Base-by-base conservation (phyloP, 1,140 invertebrate species). In the Caenorhabditis latens region DNA sequence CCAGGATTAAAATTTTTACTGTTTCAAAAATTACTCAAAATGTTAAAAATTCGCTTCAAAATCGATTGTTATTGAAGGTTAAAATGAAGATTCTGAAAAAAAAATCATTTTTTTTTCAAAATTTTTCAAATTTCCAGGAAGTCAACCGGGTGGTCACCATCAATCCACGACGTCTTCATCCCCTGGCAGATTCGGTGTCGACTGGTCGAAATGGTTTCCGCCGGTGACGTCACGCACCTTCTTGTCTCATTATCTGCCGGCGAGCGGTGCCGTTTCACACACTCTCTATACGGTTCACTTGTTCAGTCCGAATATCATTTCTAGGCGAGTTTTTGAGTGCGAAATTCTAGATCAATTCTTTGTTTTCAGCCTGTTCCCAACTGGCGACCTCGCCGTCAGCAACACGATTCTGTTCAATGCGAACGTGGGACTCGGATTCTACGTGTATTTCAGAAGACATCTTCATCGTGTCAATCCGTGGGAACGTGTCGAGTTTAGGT, bases 331-430 rank as follows among this genome's bases (percentile, higher is more conserved):
- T 19, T 82, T 11, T 43, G 24, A 58, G n/a, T n/a, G 13, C 11
- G 43, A 48, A 11, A 42, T 43, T n/a, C n/a, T n/a, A n/a, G n/a
- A n/a, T n/a, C n/a, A n/a, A n/a, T n/a, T n/a, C n/a, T n/a, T n/a
- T n/a, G n/a, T n/a, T 88, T 87, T 50, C 88, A 90, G 89, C 11
- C 13, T 90, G 21, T 89, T 89, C 88, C 89, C 89, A 7, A 83
- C 85, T 5, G 88, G 89, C 4, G 89, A 90, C 67, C 86, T 90
- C 2, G 88, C 88, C 19, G 86, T 90, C n/a, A 83, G 79, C 86
- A 90, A 90, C 57, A 71, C 87, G 79, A 89, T 90, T 48, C 89
- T 90, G 32, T 90, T 89, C 86, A 90, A 89, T 63, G 86, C 89
- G 32, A 88, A 89, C 67, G 48, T 90, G 40, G 89, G 89, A 46